Conservation (phyloP, 2,888 invertebrate genomes). For the Opisthograptis luteolata region DNA sequence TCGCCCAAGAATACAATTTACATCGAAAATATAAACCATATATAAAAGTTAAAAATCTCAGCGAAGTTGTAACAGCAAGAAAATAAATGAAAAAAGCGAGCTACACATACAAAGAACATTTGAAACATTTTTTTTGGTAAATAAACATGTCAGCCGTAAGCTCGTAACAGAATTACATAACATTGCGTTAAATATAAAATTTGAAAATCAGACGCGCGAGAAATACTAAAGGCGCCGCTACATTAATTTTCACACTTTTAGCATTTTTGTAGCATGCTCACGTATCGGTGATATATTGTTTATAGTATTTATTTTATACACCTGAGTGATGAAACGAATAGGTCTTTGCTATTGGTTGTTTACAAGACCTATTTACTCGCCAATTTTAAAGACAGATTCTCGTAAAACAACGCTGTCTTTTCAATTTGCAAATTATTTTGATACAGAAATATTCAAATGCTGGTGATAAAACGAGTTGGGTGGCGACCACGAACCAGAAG, state of each 20-base stretch:
- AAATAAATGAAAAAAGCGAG: neutral
- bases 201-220: constrained; percentile 34
- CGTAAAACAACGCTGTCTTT: no score
- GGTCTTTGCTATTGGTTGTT: no score
- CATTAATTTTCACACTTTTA: neutral
- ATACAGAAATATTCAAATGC: no score
- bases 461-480: no score
- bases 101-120: neutral
- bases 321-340: no score
- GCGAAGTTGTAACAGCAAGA: neutral
- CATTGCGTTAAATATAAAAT: constrained; percentile 30
- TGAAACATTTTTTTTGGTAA: constrained; percentile 7
- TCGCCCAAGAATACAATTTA: neutral
- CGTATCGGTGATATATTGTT: neutral
- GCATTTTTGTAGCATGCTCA: neutral
- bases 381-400: no score
- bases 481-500: no score
- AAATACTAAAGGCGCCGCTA: constrained; percentile 27
- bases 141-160: constrained; percentile 10
- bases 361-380: no score
- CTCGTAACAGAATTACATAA: constrained; percentile 14
- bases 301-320: neutral
- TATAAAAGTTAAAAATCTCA: neutral
- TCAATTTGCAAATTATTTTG: no score
- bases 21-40: neutral